Conservation (phyloP, 2,797 vertebrate species). For the Halcyon smyrnensis region DNA sequence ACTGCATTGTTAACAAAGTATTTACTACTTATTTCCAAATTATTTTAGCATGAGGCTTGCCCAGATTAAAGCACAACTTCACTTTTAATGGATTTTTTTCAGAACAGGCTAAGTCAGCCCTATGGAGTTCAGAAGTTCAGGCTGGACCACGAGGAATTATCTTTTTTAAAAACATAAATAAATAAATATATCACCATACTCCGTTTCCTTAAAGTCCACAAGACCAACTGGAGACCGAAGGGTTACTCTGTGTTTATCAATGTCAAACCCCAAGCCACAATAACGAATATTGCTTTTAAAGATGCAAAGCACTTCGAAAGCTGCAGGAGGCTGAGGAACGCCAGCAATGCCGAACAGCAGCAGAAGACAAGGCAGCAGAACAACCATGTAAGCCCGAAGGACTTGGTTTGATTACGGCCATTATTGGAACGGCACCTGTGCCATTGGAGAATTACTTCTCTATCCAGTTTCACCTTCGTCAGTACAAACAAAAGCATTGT, state of each 20-base stretch:
- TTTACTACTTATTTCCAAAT: not conserved
- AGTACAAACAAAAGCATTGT: constrained; percentile 69
- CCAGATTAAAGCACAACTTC: not conserved
- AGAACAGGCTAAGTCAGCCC: not conserved
- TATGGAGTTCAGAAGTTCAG: not conserved
- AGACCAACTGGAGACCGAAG: not conserved
- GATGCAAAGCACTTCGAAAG: not conserved
- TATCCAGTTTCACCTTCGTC: constrained; percentile 51
- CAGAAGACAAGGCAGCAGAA: not conserved
- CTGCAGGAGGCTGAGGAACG: not conserved
- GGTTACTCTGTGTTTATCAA: not conserved
- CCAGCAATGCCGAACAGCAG: not conserved
- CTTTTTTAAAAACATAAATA: not conserved
- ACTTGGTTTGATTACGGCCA: not conserved
- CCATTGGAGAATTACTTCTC: not conserved
- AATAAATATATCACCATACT: not conserved
- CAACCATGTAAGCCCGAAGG: not conserved
- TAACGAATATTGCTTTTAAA: not conserved
- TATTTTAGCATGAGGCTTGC: not conserved
- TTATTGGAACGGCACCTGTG: constrained; percentile 21
- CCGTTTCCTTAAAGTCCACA: not conserved
- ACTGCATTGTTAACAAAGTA: not conserved
- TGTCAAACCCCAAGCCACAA: not conserved
- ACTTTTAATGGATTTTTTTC: not conserved
- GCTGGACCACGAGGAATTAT: not conserved